Conservation (phyloP, 2,888 invertebrate species). For the Phymatocera aterrima region DNA sequence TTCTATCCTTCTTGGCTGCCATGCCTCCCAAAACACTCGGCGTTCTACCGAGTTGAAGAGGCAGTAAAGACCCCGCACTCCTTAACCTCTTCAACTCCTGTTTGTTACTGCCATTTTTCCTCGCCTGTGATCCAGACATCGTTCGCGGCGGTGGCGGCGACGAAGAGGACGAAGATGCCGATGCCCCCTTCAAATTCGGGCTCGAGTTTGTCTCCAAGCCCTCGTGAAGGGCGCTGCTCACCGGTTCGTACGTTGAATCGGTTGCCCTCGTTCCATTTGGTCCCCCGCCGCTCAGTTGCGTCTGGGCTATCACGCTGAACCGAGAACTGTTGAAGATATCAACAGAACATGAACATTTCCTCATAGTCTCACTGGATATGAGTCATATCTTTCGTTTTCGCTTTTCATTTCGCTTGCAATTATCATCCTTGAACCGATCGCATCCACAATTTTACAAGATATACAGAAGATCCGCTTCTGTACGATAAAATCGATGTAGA, state of each 20-base stretch:
- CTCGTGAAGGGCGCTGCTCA: slow-evolving; percentile 65
- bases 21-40: slow-evolving; percentile 69
- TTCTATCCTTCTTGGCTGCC: slow-evolving; percentile 85
- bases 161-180: slow-evolving; percentile 71
- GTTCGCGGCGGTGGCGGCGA: slow-evolving; percentile 62
- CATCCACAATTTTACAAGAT: not conserved
- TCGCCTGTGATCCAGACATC: slow-evolving; percentile 55
- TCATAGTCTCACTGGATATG: too few relatives aligned
- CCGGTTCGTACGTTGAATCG: slow-evolving; percentile 69
- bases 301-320: slow-evolving; percentile 71
- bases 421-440: too few relatives aligned
- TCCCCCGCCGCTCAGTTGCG: slow-evolving; percentile 63
- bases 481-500: too few relatives aligned
- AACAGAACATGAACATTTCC: too few relatives aligned
- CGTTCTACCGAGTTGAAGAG: slow-evolving; percentile 67
- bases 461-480: too few relatives aligned
- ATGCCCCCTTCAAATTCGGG: slow-evolving; percentile 67
- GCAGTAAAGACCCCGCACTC: slow-evolving; percentile 66
- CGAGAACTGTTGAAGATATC: slow-evolving; percentile 54
- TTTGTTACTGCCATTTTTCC: slow-evolving; percentile 69
- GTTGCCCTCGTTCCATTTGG: slow-evolving; percentile 60
- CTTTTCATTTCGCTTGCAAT: too few relatives aligned
- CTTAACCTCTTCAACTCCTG: slow-evolving; percentile 69
- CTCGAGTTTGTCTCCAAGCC: slow-evolving; percentile 68
- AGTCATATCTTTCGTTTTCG: too few relatives aligned